phyloP scores from a whole-genome alignment of 2,113 vertebrate genomes.

The Bubo blakistoni region DNA sequence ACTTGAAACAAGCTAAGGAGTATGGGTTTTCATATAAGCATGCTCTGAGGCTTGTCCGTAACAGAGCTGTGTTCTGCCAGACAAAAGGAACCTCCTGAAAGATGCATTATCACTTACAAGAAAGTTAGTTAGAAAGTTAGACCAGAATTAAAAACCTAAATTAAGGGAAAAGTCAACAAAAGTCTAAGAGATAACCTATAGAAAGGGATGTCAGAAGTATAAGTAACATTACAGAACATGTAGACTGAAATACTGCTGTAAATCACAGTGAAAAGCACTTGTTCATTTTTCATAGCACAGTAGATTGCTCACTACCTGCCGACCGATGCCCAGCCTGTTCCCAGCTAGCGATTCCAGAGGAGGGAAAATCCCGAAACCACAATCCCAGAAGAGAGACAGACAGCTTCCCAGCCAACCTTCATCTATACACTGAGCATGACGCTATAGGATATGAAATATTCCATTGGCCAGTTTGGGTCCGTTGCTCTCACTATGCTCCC shows the following conservation, averaged over 20 bases:
- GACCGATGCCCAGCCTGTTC: too few relatives aligned
- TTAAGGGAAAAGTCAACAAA: background rate
- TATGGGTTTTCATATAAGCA: background rate
- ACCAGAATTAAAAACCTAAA: background rate
- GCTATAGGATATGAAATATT: too few relatives aligned
- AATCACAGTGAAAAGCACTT: background rate
- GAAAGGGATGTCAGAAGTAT: background rate
- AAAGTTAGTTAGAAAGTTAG: background rate
- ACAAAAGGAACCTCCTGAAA: background rate
- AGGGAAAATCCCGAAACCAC: too few relatives aligned
- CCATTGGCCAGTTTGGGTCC: too few relatives aligned
- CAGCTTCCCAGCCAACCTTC: too few relatives aligned
- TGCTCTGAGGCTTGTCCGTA: background rate
- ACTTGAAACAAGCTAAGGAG: background rate
- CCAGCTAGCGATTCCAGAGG: too few relatives aligned
- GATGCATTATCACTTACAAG: background rate
- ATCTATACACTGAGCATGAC: too few relatives aligned
- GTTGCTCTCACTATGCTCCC: too few relatives aligned
- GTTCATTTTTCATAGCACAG: background rate
- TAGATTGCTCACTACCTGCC: background rate
- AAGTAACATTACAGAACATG: background rate
- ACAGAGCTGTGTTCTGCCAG: background rate
- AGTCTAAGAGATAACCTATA: background rate
- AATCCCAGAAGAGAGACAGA: too few relatives aligned
- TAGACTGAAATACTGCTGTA: background rate